Evolutionary conservation across 2,888 invertebrate species (phyloP), one percentile per base, ranked within the genome.

Genomic region (Rhorus exstirpatorius): DNA sequence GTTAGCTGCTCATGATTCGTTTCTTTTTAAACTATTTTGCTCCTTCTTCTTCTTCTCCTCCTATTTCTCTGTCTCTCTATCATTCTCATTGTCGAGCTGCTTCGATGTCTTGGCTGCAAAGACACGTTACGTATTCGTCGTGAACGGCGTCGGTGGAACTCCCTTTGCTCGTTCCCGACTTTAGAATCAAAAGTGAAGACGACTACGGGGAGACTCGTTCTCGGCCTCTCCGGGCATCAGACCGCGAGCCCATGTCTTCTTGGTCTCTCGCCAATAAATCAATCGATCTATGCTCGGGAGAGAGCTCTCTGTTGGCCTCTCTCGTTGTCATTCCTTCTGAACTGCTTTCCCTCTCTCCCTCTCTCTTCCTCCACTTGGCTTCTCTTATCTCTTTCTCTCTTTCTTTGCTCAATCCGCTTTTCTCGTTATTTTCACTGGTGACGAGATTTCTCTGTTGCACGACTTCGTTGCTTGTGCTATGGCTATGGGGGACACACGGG

Each of bases 251-350:
- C 72, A 58, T 60, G 81, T 79, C 81, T 79, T 68, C 53, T 84
- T 84, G 84, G 78, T 78, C 67, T 46, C 77, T 63, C 71, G 83
- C 84, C 83, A 83, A 83, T 84, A 83, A 84, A 84, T 84, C 80
- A 79, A 84, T 83, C 83, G 84, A 84, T 84, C 79, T 84, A 71
- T 77, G 60, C 68, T 38, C 68, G 17, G 49, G 3, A 51, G 51
- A 19, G 38, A 12, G 53, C 61, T 65, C 55, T 71, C 70, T 58
- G 41, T 38, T 38, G 38, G 1, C 38, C 38, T 38, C 38, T 38
- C 10, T 75, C 70, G 21, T 49, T 46, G 46, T 76, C 51, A 61
- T 41, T 63, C 53, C 26, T 41, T 72, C 35, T 38, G 35, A 17
- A 12, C 31, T 14, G 60, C 17, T 44, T 46, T 60, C 49, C 17